Base-by-base conservation (phyloP, 1,140 invertebrate genomes). In the Orius insidiosus region DNA sequence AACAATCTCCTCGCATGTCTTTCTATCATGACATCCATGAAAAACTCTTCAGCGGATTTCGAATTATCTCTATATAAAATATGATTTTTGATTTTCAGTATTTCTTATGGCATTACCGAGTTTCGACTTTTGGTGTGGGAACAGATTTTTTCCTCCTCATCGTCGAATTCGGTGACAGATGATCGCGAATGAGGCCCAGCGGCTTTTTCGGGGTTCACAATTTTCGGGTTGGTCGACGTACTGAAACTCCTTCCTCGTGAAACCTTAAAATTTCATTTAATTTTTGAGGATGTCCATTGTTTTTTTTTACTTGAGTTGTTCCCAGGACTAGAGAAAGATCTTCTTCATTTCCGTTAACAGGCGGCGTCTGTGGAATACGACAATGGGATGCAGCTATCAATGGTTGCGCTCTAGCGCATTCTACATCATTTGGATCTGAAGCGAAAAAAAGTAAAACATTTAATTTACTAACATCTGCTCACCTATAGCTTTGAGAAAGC, bases 401-500 rank as follows among this genome's bases (percentile, higher is more conserved):
- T 52, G 80, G 71, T 0, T 83, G 85, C 32, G 78, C 80, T 33
- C 82, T 68, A 3, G 83, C 80, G 1, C 82, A 84, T 58, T 89
- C 85, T 4, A 85, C 82, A 59, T 90, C 86, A 58, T 83, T 87
- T 1, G 86, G 86, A 74, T 89, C 85, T n/a, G n/a, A n/a, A n/a
- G n/a, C n/a, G n/a, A n/a, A n/a, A n/a, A n/a, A n/a, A n/a, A n/a
- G n/a, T n/a, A n/a, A n/a, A n/a, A n/a, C n/a, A n/a, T n/a, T n/a
- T n/a, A n/a, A n/a, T n/a, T n/a, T n/a, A n/a, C n/a, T n/a, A n/a
- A n/a, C n/a, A n/a, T n/a, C n/a, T n/a, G n/a, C n/a, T n/a, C n/a
- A n/a, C n/a, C n/a, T 54, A 98, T 98, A 6, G 89, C 87, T 58
- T 84, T 76, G 0, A 97, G 68, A 65, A 98, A 98, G 10, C 94